A percentile compares a stretch with the other conserved stretches of the same genome.
Evolutionary conservation across 2,888 invertebrate genomes (phyloP).

Genomic region (Coremacera marginata): DNA sequence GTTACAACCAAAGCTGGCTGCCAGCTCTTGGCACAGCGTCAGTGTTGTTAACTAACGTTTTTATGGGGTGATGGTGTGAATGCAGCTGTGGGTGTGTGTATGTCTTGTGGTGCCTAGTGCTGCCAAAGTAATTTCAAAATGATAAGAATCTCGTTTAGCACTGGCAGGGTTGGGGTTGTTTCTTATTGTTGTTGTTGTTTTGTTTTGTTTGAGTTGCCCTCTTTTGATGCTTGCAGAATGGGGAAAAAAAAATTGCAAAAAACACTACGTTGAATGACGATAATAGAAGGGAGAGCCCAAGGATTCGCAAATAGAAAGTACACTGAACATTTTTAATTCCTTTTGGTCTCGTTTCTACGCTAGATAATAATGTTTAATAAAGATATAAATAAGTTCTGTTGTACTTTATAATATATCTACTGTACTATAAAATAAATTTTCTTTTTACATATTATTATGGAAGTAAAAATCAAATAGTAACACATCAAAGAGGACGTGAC

Average conservation of each 20-base stretch:
- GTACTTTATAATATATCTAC: no score
- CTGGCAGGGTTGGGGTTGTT: slow-evolving; percentile 18
- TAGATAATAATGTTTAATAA: no score
- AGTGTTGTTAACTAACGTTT: not conserved
- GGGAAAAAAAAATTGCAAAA: slow-evolving; percentile 12
- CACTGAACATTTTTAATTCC: no score
- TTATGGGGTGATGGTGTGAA: slow-evolving; percentile 1
- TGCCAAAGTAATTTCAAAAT: slow-evolving; percentile 62
- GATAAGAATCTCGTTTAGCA: slow-evolving; percentile 55
- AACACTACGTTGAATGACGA: slow-evolving; percentile 5
- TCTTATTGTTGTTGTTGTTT: not conserved
- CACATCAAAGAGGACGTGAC: no score
- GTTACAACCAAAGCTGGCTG: not conserved
- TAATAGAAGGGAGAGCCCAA: no score
- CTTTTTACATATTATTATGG: no score
- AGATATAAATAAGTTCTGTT: no score
- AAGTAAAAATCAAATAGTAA: no score
- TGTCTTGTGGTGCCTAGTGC: slow-evolving; percentile 51
- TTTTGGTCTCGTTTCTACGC: no score
- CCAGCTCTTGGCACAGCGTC: not conserved
- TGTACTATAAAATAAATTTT: no score
- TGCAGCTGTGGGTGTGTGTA: slow-evolving; percentile 33
- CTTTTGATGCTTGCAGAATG: slow-evolving; percentile 9
- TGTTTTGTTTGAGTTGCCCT: not conserved
- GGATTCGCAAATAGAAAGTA: no score